phyloP scores from a whole-genome alignment of 1,140 invertebrate species.

The Luehdorfia chinensis region DNA sequence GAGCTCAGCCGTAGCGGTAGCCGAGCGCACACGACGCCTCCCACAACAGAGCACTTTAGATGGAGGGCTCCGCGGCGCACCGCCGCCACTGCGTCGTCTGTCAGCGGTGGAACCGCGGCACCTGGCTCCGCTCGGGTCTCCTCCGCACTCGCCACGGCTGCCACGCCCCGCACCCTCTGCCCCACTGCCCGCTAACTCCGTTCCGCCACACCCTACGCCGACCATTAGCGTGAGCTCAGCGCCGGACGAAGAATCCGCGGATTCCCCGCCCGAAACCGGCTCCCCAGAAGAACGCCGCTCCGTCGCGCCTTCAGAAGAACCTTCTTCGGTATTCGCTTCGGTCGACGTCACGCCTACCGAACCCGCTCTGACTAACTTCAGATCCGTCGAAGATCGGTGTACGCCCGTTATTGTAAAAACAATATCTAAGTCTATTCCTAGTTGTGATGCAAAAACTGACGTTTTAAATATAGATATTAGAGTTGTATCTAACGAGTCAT shows the following conservation, averaged over 20 bases:
- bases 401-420: conserved; percentile 15
- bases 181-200: conserved; percentile 13
- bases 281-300: conserved; percentile 52
- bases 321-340: conserved; percentile 58
- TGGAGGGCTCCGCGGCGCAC: conserved; percentile 69
- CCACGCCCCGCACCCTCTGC: conserved; percentile 36
- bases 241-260: conserved; percentile 78
- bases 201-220: conserved; percentile 74
- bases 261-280: conserved; percentile 41
- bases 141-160: conserved; percentile 52
- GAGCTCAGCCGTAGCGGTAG: conserved; percentile 80
- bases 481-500: conserved; percentile 18
- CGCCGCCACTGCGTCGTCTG: conserved; percentile 65
- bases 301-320: conserved; percentile 51
- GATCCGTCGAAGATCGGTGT: conserved; percentile 18
- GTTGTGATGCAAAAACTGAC: conserved; percentile 14
- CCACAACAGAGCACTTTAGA: conserved; percentile 81
- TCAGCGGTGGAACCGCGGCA: conserved; percentile 72
- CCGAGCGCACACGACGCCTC: conserved; percentile 77
- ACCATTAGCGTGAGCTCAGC: conserved; percentile 85
- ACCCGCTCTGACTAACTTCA: conserved; percentile 23
- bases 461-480: conserved; percentile 15
- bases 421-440: conserved; percentile 10
- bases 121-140: conserved; percentile 61
- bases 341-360: conserved; percentile 56